These are phyloP conservation scores for Drosophila ezoana DNA, from an alignment of 2,888 invertebrate species.

Conservation along the genomic window DNA sequence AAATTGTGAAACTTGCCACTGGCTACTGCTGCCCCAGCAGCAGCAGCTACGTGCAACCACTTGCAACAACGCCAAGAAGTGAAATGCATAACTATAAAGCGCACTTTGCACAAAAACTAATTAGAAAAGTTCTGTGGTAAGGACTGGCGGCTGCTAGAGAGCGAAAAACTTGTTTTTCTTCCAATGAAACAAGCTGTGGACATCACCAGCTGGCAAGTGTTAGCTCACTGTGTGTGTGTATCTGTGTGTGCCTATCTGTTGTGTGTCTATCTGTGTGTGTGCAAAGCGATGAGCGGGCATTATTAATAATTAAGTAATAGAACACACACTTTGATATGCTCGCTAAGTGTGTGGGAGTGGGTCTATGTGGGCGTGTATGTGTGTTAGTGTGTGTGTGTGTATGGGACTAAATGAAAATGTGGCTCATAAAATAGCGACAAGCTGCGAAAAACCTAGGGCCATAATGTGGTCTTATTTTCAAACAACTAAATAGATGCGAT, in stretches of 20 bases:
- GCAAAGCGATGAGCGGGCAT: slow-evolving; percentile 42
- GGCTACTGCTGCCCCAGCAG: not conserved
- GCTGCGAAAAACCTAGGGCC: slow-evolving; percentile 20
- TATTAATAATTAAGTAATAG: slow-evolving; percentile 76
- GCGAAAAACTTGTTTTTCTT: slow-evolving; percentile 45
- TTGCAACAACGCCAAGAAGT: slow-evolving; percentile 52
- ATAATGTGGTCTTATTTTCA: slow-evolving; percentile 23
- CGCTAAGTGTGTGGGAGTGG: not conserved
- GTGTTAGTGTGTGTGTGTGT: slow-evolving; percentile 5
- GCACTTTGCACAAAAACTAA: slow-evolving; percentile 72
- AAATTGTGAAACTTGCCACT: slow-evolving; percentile 32
- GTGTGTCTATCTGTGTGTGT: slow-evolving; percentile 1
- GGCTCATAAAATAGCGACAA: slow-evolving; percentile 23
- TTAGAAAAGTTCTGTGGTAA: slow-evolving; percentile 72
- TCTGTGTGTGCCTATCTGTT: not conserved
- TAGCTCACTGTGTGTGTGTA: slow-evolving; percentile 16
- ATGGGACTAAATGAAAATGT: slow-evolving; percentile 40
- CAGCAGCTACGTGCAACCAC: slow-evolving; percentile 25
- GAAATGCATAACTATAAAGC: slow-evolving; percentile 75
- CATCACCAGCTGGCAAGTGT: slow-evolving; percentile 48
- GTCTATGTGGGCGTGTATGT: not conserved
- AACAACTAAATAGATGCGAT: slow-evolving; percentile 9
- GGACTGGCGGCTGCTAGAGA: not conserved
- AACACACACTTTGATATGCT: slow-evolving; percentile 51
- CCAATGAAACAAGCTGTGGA: slow-evolving; percentile 39